Evolutionary conservation across 1,140 invertebrate species (phyloP).

Genomic region (Liolophura sinensis): DNA sequence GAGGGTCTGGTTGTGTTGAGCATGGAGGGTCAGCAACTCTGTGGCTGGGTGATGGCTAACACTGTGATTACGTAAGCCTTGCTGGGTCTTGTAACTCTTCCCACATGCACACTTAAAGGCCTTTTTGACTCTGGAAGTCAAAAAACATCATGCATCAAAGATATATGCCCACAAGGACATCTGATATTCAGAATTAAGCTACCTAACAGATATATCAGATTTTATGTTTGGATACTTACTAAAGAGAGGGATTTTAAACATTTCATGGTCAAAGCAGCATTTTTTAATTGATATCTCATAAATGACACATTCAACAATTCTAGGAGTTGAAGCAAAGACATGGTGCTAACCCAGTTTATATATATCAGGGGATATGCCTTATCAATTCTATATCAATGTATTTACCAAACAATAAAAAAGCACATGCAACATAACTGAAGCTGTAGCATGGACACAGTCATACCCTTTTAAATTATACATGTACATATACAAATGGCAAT

Average conservation of each 20-base stretch:
- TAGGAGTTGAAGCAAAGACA: too few relatives aligned
- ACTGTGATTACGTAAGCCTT: conserved; percentile 73
- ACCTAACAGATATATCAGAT: not conserved
- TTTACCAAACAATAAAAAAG: too few relatives aligned
- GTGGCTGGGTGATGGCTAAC: conserved; percentile 35
- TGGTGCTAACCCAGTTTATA: too few relatives aligned
- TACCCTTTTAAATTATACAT: too few relatives aligned
- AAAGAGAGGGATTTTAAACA: not conserved
- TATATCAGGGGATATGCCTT: too few relatives aligned
- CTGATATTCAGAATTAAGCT: not conserved
- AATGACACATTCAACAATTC: not conserved
- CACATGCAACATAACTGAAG: too few relatives aligned
- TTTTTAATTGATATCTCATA: not conserved
- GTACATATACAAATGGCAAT: too few relatives aligned
- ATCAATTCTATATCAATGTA: too few relatives aligned
- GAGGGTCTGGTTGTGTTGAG: too few relatives aligned
- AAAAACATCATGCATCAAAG: conserved; percentile 14
- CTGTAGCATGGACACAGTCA: too few relatives aligned
- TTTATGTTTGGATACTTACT: not conserved
- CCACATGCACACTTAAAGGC: conserved; percentile 79
- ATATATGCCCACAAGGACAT: not conserved
- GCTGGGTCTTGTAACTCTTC: conserved; percentile 78
- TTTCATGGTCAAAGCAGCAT: not conserved
- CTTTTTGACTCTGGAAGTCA: conserved; percentile 70
- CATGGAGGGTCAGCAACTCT: too few relatives aligned